These are phyloP conservation scores for Drosophila tropicalis DNA, from an alignment of 1,140 invertebrate genomes.

Conservation along the genomic window DNA sequence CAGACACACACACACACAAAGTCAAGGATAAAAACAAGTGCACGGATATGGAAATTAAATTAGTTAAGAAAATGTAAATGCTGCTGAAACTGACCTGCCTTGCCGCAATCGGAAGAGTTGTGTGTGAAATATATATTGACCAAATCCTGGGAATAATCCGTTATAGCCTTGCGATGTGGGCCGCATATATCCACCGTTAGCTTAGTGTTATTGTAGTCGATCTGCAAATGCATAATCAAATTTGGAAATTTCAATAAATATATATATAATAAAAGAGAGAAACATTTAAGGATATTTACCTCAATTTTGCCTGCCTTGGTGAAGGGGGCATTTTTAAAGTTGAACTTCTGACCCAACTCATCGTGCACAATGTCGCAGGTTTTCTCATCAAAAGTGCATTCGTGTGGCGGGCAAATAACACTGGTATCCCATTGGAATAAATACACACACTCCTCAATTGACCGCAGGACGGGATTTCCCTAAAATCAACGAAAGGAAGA, in stretches of 20 bases:
- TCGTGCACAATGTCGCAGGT: constrained; percentile 76
- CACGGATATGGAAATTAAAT: constrained; percentile 62
- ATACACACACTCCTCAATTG: constrained; percentile 83
- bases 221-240: constrained; percentile 33
- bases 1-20: background rate
- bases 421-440: constrained; percentile 84
- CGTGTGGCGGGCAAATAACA: constrained; percentile 82
- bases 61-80: constrained; percentile 24
- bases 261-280: too few species aligned
- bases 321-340: constrained; percentile 69
- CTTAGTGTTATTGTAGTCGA: constrained; percentile 52
- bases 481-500: constrained; percentile 44
- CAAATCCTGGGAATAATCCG: constrained; percentile 77
- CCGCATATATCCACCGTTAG: constrained; percentile 70
- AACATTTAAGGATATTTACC: constrained; percentile 37
- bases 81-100: constrained; percentile 57
- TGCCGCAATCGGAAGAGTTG: constrained; percentile 64
- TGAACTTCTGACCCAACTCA: constrained; percentile 53
- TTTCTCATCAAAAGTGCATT: constrained; percentile 62
- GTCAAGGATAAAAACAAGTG: constrained; percentile 17
- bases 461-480: constrained; percentile 82
- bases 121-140: constrained; percentile 81
- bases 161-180: constrained; percentile 60
- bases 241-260: too few species aligned
- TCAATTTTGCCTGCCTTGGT: constrained; percentile 68